A percentile compares a stretch with the other conserved stretches of the same genome.
Evolutionary conservation across 2,888 invertebrate genomes (phyloP).

Genomic region (Parasteatoda lunata): DNA sequence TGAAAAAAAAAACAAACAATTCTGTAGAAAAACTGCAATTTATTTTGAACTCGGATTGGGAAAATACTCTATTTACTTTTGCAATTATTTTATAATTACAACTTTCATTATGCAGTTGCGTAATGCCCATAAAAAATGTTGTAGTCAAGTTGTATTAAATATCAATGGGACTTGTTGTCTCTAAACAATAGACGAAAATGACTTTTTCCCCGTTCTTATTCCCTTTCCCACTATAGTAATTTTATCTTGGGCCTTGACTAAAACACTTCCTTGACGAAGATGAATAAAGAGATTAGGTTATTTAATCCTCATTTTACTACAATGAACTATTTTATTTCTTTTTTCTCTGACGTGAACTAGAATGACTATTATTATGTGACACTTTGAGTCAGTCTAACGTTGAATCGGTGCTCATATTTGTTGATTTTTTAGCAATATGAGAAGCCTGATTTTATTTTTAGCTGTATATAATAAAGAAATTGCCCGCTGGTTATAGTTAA

Average conservation of each 20-base stretch:
- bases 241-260: slow-evolving; percentile 20
- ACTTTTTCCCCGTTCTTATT: not conserved
- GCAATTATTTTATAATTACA: not conserved
- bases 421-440: too few species aligned
- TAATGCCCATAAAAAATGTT: not conserved
- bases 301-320: slow-evolving; percentile 25
- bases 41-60: too few species aligned
- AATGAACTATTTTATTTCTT: slow-evolving; percentile 18
- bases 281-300: not conserved
- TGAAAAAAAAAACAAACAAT: too few species aligned
- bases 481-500: too few species aligned
- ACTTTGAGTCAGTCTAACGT: too few species aligned
- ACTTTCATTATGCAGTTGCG: not conserved
- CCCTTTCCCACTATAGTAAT: too few species aligned
- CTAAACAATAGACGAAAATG: not conserved
- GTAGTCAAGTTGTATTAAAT: not conserved
- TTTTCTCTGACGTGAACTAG: slow-evolving; percentile 6
- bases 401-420: too few species aligned
- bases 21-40: too few species aligned
- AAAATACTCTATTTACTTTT: too few species aligned
- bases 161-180: not conserved
- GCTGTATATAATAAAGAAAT: too few species aligned
- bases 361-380: too few species aligned
- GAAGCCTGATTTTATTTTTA: too few species aligned
- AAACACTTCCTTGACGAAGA: slow-evolving; percentile 21